Evolutionary conservation across 2,888 invertebrate species (phyloP), one percentile per base, ranked within the genome.

Genomic region (Cybosia mesomella): DNA sequence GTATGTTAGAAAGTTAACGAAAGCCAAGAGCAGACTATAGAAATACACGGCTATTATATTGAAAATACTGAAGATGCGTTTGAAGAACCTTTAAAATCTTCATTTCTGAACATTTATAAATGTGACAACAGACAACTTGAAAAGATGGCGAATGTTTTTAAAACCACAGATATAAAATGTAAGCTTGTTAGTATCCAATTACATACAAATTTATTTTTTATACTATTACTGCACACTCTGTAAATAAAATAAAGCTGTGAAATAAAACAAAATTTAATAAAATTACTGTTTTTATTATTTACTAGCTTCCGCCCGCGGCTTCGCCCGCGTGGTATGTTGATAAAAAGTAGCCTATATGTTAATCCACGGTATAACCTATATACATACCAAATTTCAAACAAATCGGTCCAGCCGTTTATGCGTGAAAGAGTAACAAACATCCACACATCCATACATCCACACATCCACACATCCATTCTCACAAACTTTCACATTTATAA

Each of bases 21-120:
- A 64, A 58, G 49, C 34, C 58, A 53, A 68, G 58, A 68, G 32
- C 32, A 32, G 32, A 32, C 32, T 21, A 49, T 64, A 55, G 43
- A n/a, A 59, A 24, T 60, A 22, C 54, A 63, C 34, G 68, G 60
- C 32, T 58, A 68, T 55, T 59, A 10, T 24, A 64, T 68, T 36
- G 64, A 68, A 24, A 64, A 64, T 53, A 39, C 36, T 21, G 32
- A 49, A n/a, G 68, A 68, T 57, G 68, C 49, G 36, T 68, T 68
- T 68, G 59, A 64, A 54, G 34, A 58, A n/a, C 68, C 68, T 36
- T 58, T 68, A 15, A 67, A 64, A 49, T 67, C 63, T 63, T 68
- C 59, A 68, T 68, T 58, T 58, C 43, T 68, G 22, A 64, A 59
- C 43, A 60, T 64, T 59, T 68, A 59, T 54, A 64, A 39, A 54